These are phyloP conservation scores for Pardalotus punctatus DNA, from an alignment of 2,113 vertebrate genomes.

Conservation along the genomic window DNA sequence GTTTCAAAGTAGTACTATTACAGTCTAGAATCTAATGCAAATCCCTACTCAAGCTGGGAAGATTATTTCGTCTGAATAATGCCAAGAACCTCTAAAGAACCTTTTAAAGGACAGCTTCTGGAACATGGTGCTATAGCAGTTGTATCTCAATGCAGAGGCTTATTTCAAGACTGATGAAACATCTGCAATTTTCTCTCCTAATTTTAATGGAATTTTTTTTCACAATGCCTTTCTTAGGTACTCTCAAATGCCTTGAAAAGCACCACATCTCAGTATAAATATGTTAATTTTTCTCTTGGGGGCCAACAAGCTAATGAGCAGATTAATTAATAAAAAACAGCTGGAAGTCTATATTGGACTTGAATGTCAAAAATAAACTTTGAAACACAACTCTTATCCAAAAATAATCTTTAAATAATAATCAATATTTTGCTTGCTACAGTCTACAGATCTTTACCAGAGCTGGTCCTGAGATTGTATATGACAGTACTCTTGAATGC, in stretches of 20 bases:
- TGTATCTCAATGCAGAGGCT: not conserved
- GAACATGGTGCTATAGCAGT: not conserved
- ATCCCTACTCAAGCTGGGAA: not conserved
- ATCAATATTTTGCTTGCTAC: constrained; percentile 23
- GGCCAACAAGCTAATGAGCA: not conserved
- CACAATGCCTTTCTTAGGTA: not conserved
- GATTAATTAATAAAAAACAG: not conserved
- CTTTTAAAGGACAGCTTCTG: not conserved
- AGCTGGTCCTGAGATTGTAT: not conserved
- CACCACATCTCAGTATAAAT: not conserved
- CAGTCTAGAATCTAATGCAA: not conserved
- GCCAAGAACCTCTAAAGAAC: not conserved
- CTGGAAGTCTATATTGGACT: not conserved
- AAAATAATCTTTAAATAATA: constrained; percentile 42
- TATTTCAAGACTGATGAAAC: not conserved
- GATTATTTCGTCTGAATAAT: not conserved
- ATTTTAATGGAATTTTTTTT: not conserved
- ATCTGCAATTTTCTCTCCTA: not conserved
- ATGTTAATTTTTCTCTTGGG: not conserved
- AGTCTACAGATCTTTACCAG: constrained; percentile 6
- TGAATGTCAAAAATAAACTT: not conserved
- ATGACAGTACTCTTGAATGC: not conserved
- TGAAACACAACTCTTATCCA: not conserved
- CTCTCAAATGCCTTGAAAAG: not conserved
- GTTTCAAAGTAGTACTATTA: not conserved